Conservation (phyloP, 2,888 invertebrate genomes). For the Cephus sareptanus region DNA sequence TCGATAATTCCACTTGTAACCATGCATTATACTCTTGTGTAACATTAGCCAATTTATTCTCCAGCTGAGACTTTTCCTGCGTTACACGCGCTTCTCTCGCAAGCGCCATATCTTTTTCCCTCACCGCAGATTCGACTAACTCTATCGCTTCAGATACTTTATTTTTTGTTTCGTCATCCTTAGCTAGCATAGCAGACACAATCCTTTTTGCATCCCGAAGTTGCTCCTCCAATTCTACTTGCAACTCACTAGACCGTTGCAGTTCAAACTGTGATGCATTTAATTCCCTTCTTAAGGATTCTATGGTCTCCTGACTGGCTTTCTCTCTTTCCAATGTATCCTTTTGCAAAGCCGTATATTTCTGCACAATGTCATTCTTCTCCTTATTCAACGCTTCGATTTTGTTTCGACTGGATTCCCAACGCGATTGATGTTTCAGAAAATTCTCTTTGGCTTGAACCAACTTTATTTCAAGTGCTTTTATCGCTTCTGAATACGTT, state of each 20-base stretch:
- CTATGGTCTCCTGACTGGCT: conserved; percentile 34
- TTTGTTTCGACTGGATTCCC: conserved; percentile 66
- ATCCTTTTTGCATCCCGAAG: conserved; percentile 61
- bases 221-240: conserved; percentile 63
- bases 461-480: conserved; percentile 70
- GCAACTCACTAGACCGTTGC: conserved; percentile 35
- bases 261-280: conserved; percentile 51
- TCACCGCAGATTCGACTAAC: conserved; percentile 69
- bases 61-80: conserved; percentile 50
- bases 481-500: conserved; percentile 69
- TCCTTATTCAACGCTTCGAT: conserved; percentile 64
- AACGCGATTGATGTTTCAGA: conserved; percentile 48
- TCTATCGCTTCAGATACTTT: conserved; percentile 72
- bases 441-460: conserved; percentile 68
- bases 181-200: conserved; percentile 62
- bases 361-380: conserved; percentile 66
- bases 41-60: conserved; percentile 40
- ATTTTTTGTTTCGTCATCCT: conserved; percentile 67
- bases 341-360: conserved; percentile 34
- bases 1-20: conserved; percentile 71
- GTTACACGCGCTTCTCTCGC: conserved; percentile 63
- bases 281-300: conserved; percentile 46
- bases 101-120: conserved; percentile 70
- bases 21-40: conserved; percentile 47
- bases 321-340: conserved; percentile 42